Evolutionary conservation across 2,888 invertebrate species (phyloP).

Genomic region (Pomacea canaliculata): DNA sequence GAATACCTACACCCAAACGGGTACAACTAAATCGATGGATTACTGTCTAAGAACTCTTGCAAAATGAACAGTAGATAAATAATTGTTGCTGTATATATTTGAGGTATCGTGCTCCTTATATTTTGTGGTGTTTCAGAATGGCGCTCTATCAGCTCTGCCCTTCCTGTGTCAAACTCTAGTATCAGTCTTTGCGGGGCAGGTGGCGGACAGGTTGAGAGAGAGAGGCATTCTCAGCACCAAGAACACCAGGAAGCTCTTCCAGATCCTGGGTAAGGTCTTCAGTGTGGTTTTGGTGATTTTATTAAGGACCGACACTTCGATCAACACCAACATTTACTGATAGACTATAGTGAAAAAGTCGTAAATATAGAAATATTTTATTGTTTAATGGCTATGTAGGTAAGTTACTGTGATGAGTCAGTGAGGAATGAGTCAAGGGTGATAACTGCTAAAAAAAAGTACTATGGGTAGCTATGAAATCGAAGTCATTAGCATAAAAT

Average conservation of each 20-base stretch:
- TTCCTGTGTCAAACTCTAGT: constrained; percentile 46
- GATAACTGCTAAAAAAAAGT: constrained; percentile 25
- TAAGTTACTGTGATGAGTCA: too few species aligned
- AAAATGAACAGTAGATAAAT: too few species aligned
- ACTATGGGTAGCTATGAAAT: constrained; percentile 29
- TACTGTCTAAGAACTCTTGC: neutral
- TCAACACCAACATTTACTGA: too few species aligned
- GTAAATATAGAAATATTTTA: too few species aligned
- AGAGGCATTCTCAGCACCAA: constrained; percentile 50
- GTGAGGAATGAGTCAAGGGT: too few species aligned
- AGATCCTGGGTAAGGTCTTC: constrained; percentile 19
- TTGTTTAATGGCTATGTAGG: too few species aligned
- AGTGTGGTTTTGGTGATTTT: too few species aligned
- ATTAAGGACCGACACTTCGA: too few species aligned
- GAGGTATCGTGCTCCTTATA: too few species aligned
- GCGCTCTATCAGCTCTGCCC: constrained; percentile 45
- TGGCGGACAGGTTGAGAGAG: constrained; percentile 48
- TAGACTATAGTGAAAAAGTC: too few species aligned
- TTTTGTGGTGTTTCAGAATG: constrained; percentile 23
- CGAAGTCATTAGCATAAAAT: too few species aligned
- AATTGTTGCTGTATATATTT: too few species aligned
- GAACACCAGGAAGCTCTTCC: constrained; percentile 50
- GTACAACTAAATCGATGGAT: neutral
- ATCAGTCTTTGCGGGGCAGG: constrained; percentile 43
- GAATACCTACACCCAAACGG: neutral